phyloP scores from a whole-genome alignment of 2,113 vertebrate genomes.

The Corythaixoides concolor region DNA sequence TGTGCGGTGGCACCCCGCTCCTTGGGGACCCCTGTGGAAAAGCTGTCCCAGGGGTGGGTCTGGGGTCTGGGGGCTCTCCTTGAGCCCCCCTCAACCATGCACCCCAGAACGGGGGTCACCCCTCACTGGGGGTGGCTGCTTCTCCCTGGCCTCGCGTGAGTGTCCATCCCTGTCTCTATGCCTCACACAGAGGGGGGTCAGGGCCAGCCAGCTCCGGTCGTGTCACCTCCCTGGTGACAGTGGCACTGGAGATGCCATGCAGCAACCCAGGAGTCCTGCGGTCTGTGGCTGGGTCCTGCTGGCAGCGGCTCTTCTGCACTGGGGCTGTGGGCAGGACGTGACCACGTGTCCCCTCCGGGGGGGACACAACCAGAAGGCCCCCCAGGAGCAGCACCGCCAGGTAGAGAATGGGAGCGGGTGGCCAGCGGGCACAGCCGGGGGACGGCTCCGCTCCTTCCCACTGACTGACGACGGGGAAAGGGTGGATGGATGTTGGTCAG shows the following conservation, averaged over 20 bases:
- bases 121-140: not conserved
- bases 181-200: accelerated
- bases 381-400: not conserved
- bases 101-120: not conserved
- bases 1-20: not conserved
- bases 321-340: not conserved
- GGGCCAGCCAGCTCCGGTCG: accelerated
- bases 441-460: accelerated
- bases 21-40: not conserved
- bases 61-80: not conserved
- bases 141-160: accelerated
- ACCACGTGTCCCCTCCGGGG: constrained; percentile 15
- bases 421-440: not conserved
- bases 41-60: not conserved
- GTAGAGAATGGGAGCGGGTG: constrained; percentile 3
- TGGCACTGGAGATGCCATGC: not conserved
- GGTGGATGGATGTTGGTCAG: accelerated
- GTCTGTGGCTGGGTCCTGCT: accelerated
- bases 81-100: accelerated
- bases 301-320: accelerated
- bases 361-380: not conserved
- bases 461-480: accelerated
- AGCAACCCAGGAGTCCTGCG: not conserved
- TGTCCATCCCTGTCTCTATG: no score
- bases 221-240: not conserved